phyloP scores from a whole-genome alignment of 2,888 invertebrate species.

The Chloroclystis v-ata region DNA sequence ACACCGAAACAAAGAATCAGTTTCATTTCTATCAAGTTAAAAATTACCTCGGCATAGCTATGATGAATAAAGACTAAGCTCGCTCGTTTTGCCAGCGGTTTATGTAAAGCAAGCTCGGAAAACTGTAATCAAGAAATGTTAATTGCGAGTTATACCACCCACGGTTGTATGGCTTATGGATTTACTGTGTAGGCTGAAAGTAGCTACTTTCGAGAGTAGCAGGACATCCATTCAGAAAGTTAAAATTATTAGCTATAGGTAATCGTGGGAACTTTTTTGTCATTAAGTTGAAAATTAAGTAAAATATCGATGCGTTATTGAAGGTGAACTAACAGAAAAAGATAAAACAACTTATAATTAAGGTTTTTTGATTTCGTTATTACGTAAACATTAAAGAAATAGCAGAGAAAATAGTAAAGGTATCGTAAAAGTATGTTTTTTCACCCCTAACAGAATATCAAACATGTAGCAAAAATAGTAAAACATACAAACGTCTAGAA shows the following conservation, averaged over 20 bases:
- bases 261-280: no score
- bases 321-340: no score
- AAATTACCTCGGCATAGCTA: slow-evolving; percentile 10
- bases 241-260: no score
- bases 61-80: slow-evolving; percentile 52
- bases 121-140: slow-evolving; percentile 50
- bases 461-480: slow-evolving; percentile 43
- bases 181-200: slow-evolving; percentile 9
- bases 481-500: slow-evolving; percentile 47
- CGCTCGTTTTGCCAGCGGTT: slow-evolving; percentile 50
- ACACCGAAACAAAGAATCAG: neutral
- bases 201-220: neutral
- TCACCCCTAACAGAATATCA: slow-evolving; percentile 32
- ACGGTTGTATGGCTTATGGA: slow-evolving; percentile 36
- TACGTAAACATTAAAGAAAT: no score
- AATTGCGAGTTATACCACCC: slow-evolving; percentile 52
- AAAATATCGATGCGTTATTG: no score
- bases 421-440: no score
- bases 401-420: no score
- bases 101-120: slow-evolving; percentile 54
- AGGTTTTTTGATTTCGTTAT: no score
- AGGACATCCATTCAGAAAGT: no score
- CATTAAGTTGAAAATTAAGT: no score
- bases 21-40: slow-evolving; percentile 23
- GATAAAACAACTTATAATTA: no score